These are phyloP conservation scores for Drosophila athabasca DNA, from an alignment of 1,140 invertebrate species.

Conservation along the genomic window DNA sequence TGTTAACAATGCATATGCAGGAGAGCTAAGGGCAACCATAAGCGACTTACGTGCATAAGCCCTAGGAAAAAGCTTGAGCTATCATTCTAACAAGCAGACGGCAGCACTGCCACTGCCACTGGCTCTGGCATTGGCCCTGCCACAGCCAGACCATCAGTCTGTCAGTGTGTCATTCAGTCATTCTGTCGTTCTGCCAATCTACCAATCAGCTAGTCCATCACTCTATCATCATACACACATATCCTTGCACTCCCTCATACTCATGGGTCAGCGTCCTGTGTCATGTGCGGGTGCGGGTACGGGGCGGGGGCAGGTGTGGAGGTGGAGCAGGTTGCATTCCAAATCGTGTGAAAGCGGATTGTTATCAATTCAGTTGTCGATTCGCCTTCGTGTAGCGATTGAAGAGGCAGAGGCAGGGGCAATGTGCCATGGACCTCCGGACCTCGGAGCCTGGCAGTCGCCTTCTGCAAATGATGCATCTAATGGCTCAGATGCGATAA, in stretches of 20 bases:
- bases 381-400: slow-evolving; percentile 34
- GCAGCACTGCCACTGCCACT: slow-evolving; percentile 15
- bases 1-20: slow-evolving; percentile 50
- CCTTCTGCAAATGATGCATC: slow-evolving; percentile 18
- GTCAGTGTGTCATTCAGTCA: slow-evolving; percentile 1
- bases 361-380: slow-evolving; percentile 60
- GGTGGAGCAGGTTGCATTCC: slow-evolving; percentile 17
- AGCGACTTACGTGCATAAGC: slow-evolving; percentile 80
- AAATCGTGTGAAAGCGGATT: slow-evolving; percentile 61
- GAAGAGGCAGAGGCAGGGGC: too few species aligned
- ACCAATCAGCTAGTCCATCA: slow-evolving; percentile 32
- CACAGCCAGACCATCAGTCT: slow-evolving; percentile 9
- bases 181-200: slow-evolving; percentile 36
- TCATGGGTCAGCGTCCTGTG: slow-evolving; percentile 7
- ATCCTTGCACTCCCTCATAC: background rate
- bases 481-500: slow-evolving; percentile 48
- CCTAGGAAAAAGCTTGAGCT: slow-evolving; percentile 63
- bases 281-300: background rate
- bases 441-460: background rate
- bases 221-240: slow-evolving; percentile 23
- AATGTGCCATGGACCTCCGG: too few species aligned
- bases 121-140: slow-evolving; percentile 8
- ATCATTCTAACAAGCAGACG: slow-evolving; percentile 67
- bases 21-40: slow-evolving; percentile 67
- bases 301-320: too few species aligned